phyloP scores from a whole-genome alignment of 2,888 invertebrate genomes.

The Ectemnius continuus region DNA sequence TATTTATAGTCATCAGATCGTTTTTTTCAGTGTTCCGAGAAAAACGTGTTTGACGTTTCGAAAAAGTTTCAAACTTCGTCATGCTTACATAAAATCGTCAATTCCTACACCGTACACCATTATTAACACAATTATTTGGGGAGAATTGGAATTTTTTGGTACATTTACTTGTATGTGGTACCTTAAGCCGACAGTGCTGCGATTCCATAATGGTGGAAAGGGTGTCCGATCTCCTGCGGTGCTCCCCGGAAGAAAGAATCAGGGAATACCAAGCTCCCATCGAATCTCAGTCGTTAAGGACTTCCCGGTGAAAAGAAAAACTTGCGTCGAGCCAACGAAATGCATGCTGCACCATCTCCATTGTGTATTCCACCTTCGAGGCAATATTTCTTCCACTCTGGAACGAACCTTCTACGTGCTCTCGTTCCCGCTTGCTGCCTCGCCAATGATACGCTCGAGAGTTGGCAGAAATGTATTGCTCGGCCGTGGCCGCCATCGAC shows the following conservation, averaged over 20 bases:
- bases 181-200: not conserved
- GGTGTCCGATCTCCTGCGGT: slow-evolving; percentile 11
- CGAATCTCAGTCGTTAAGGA: slow-evolving; percentile 38
- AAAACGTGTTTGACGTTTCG: no score
- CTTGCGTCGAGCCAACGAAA: slow-evolving; percentile 40
- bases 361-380: slow-evolving; percentile 48
- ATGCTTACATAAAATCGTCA: no score
- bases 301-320: slow-evolving; percentile 38
- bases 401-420: slow-evolving; percentile 44
- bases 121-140: no score
- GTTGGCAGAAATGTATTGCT: slow-evolving; percentile 14
- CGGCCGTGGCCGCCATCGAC: no score
- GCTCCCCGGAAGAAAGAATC: slow-evolving; percentile 26
- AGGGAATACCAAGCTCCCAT: slow-evolving; percentile 32
- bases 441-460: slow-evolving; percentile 35
- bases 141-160: no score
- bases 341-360: not conserved
- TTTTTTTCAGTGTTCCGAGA: no score
- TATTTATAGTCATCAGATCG: no score
- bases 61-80: no score
- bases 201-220: no score
- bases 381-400: slow-evolving; percentile 46
- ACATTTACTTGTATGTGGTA: no score
- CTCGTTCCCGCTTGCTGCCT: slow-evolving; percentile 31
- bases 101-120: no score